phyloP scores from a whole-genome alignment of 2,113 vertebrate genomes.

The Agapornis roseicollis region DNA sequence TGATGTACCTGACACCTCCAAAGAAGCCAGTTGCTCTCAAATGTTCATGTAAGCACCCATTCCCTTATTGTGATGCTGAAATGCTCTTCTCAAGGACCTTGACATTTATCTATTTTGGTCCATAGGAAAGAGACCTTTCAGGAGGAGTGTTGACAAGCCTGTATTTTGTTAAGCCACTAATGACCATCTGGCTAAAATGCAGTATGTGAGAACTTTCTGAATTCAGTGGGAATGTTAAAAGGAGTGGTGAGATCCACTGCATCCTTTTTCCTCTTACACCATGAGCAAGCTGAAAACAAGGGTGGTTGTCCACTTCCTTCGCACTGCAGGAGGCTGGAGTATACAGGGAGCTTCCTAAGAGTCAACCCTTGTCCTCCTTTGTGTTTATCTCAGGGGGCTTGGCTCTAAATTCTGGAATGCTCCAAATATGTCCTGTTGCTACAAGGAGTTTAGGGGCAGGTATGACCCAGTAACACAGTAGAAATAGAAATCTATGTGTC shows the following conservation, averaged over 20 bases:
- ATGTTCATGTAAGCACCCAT: background rate
- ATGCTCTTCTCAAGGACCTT: background rate
- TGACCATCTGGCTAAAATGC: background rate
- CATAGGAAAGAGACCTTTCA: background rate
- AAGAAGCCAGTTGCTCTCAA: background rate
- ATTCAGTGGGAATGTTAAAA: background rate
- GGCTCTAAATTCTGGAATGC: background rate
- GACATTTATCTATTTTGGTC: background rate
- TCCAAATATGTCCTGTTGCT: background rate
- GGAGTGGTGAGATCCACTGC: background rate
- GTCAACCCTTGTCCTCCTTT: background rate
- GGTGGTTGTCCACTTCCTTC: background rate
- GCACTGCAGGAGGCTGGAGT: background rate
- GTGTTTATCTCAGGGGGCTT: background rate
- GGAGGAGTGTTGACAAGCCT: background rate
- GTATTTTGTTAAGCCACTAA: background rate
- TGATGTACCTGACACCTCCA: background rate
- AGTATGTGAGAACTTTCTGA: background rate
- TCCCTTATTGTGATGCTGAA: background rate
- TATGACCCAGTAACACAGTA: background rate
- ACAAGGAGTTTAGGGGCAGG: background rate
- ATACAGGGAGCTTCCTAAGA: background rate
- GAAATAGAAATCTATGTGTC: background rate
- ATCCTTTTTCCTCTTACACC: background rate
- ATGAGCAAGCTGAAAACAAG: background rate